Evolutionary conservation across 2,797 vertebrate genomes (phyloP).

Genomic region (Clarias fuscus): DNA sequence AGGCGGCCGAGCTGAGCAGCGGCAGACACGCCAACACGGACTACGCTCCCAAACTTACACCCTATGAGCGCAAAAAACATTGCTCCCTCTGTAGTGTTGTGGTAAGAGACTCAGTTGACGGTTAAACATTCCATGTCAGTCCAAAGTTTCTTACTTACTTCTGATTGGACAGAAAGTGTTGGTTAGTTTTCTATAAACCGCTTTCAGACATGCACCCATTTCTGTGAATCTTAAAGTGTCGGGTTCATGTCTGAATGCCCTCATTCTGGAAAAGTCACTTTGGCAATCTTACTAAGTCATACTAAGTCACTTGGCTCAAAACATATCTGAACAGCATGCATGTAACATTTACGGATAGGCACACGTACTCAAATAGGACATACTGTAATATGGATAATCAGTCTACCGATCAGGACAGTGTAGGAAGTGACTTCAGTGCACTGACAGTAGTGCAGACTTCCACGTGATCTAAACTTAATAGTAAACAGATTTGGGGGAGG

Average conservation of each 20-base stretch:
- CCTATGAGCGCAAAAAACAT: constrained; percentile 95
- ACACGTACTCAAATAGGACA: too few species aligned
- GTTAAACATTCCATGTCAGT: not conserved
- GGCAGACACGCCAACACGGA: constrained; percentile 95
- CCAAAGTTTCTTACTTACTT: not conserved
- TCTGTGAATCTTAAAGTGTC: too few species aligned
- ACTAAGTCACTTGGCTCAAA: too few species aligned
- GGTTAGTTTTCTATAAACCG: not conserved
- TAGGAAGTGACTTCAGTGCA: too few species aligned
- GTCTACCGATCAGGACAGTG: too few species aligned
- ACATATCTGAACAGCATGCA: too few species aligned
- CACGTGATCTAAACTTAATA: too few species aligned
- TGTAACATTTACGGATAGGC: too few species aligned
- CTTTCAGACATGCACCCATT: too few species aligned
- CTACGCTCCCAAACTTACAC: constrained; percentile 95
- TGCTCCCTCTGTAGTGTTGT: constrained; percentile 88
- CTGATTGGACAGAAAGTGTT: constrained; percentile 3
- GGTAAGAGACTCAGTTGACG: constrained; percentile 71
- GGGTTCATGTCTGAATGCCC: not conserved
- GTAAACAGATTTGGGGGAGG: not conserved
- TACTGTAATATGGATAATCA: too few species aligned
- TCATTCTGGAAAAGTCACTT: not conserved
- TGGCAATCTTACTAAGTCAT: too few species aligned
- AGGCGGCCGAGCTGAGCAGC: constrained; percentile 95
- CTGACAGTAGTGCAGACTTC: too few species aligned